Evolutionary conservation across 2,797 vertebrate species (phyloP), one percentile per base, ranked within the genome.

Genomic region (Limosa lapponica): DNA sequence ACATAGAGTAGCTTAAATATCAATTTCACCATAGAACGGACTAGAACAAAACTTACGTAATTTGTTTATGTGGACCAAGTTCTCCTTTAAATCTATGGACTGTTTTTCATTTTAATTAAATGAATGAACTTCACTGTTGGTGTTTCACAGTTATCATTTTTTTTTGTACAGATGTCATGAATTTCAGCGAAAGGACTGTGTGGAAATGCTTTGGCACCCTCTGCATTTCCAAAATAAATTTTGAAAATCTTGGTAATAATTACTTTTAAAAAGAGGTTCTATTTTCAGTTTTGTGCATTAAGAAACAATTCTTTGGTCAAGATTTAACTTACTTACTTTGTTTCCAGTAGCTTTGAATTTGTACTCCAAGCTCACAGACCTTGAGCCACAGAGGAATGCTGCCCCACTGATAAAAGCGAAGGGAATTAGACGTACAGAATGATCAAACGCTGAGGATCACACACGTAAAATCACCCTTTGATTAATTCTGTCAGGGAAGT

Each of bases 81-180:
- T 95, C 91, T 97, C 95, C 96, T 97, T 94, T 95, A 95, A 96
- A 89, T 86, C 82, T 78, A 58, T 97, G 93, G 81, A 91, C 95
- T 94, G 65, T 96, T 95, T 96, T 83, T 93, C 72, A 90, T 89
- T 95, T 94, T 97, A 92, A 97, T 95, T 96, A 97, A 97, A 96
- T 95, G 79, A 96, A 95, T 83, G 90, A 91, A 95, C 51, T 95
- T 92, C 69, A 90, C 78, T 89, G 62, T 95, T 96, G 73, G 44
- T 91, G 89, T 96, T 97, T 94, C 89, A 91, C 80, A 61, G 84
- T 74, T 91, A 2, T 77, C 89, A 5, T 74, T 74, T 84, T 95
- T 85, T 96, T 95, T 88, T 92, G 25, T 82, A 78, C 64, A 88
- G 93, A 65, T 62, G 65, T 92, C 46, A 43, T 3, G 25, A 86